These are phyloP conservation scores for Plutella xylostella DNA, from an alignment of 2,888 invertebrate genomes.

Conservation along the genomic window DNA sequence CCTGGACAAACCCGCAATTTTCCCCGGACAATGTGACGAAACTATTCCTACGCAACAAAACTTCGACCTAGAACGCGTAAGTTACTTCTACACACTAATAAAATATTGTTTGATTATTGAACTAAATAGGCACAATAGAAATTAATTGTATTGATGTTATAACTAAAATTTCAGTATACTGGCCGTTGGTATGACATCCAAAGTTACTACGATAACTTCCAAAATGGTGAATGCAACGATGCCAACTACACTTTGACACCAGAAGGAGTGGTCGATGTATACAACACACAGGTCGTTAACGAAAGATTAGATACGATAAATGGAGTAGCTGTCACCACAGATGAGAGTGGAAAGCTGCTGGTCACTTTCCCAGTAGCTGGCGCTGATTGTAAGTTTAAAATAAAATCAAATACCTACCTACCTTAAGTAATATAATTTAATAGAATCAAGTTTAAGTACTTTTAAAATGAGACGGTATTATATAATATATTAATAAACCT, in stretches of 20 bases:
- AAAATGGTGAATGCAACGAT: conserved; percentile 66
- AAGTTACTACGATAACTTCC: conserved; percentile 51
- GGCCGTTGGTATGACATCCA: conserved; percentile 70
- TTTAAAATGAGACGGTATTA: too few species aligned
- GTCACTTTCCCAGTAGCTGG: conserved; percentile 57
- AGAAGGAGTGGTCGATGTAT: conserved; percentile 16
- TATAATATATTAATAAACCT: too few species aligned
- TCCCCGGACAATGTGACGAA: conserved; percentile 34
- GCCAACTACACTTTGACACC: conserved; percentile 47
- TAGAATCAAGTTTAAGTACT: too few species aligned
- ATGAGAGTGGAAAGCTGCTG: conserved; percentile 50
- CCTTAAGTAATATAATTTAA: too few species aligned
- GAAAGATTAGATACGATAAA: conserved; percentile 50
- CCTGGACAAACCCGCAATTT: conserved; percentile 30
- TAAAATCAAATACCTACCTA: neutral
- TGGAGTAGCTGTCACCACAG: conserved; percentile 41
- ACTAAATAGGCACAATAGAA: conserved; percentile 3
- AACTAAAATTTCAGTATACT: conserved; percentile 39
- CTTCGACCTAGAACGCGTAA: conserved; percentile 22
- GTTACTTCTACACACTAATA: conserved; percentile 7
- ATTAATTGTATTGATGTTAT: neutral
- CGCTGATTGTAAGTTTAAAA: conserved; percentile 22
- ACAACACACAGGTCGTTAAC: conserved; percentile 23
- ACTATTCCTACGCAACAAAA: conserved; percentile 21
- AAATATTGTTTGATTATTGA: neutral